phyloP scores from a whole-genome alignment of 2,113 vertebrate species.

The Eolophus roseicapilla region DNA sequence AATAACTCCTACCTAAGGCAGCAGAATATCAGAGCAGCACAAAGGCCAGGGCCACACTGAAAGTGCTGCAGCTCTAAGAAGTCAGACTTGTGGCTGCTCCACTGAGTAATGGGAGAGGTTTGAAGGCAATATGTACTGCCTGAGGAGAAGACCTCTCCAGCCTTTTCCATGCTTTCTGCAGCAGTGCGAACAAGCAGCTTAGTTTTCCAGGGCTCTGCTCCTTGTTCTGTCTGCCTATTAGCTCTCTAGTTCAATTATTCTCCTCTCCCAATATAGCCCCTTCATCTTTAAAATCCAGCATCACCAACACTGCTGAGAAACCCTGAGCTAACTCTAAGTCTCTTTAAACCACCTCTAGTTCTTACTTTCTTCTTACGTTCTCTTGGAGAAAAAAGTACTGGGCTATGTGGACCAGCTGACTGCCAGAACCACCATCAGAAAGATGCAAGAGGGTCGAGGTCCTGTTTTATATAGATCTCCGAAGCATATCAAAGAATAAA shows the following conservation, averaged over 20 bases:
- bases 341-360: not conserved
- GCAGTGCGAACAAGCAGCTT: not conserved
- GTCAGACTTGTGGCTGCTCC: not conserved
- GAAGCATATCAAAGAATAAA: not conserved
- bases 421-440: not conserved
- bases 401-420: not conserved
- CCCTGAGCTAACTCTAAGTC: not conserved
- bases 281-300: not conserved
- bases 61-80: not conserved
- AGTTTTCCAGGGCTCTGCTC: not conserved
- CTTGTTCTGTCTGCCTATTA: not conserved
- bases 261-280: not conserved
- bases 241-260: not conserved
- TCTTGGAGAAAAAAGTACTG: not conserved
- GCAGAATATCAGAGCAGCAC: accelerated
- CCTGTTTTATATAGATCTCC: not conserved
- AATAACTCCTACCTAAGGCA: not conserved
- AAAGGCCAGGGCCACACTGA: not conserved
- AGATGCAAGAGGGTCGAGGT: not conserved
- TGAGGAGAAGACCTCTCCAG: not conserved
- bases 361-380: not conserved
- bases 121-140: not conserved
- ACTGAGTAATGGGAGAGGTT: not conserved
- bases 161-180: not conserved
- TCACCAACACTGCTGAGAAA: not conserved